phyloP scores from a whole-genome alignment of 2,113 vertebrate genomes.

The Notarius quadriscutis region DNA sequence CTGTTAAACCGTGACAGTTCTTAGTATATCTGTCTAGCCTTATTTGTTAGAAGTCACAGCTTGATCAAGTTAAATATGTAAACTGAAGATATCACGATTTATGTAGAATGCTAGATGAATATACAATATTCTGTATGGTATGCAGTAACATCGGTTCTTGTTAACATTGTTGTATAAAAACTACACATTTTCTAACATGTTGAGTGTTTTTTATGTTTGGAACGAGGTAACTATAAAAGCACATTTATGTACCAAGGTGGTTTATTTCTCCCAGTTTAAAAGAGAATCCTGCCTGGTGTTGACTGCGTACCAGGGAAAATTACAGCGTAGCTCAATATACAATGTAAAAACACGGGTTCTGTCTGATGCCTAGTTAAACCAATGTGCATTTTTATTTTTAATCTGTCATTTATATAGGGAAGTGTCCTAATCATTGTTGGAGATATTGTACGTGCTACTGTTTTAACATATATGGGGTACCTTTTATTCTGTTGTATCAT shows the following conservation, averaged over 20 bases:
- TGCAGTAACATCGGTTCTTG: conserved; percentile 46
- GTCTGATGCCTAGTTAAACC: conserved; percentile 15
- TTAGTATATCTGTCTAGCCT: conserved; percentile 49
- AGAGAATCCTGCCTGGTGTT: conserved; percentile 8
- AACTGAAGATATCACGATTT: conserved; percentile 46
- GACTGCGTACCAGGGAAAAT: background rate
- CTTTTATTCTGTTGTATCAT: conserved; percentile 19
- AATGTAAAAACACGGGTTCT: conserved; percentile 2
- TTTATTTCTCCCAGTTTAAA: conserved; percentile 28
- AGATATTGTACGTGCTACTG: conserved; percentile 9
- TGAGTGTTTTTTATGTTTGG: background rate
- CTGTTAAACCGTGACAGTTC: conserved; percentile 35
- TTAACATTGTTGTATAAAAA: conserved; percentile 56
- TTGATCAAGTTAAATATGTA: conserved; percentile 7
- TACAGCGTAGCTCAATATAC: conserved; percentile 9
- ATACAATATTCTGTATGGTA: conserved; percentile 57
- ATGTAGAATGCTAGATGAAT: conserved; percentile 50
- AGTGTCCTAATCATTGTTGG: background rate
- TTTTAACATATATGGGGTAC: conserved; percentile 13
- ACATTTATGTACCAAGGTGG: conserved; percentile 7
- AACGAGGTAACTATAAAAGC: conserved; percentile 18
- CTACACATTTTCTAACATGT: background rate
- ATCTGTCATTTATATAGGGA: background rate
- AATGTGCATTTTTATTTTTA: conserved; percentile 18
- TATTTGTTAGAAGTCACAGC: background rate